Conservation (phyloP, 2,888 invertebrate species). For the Allophyes oxyacanthae region DNA sequence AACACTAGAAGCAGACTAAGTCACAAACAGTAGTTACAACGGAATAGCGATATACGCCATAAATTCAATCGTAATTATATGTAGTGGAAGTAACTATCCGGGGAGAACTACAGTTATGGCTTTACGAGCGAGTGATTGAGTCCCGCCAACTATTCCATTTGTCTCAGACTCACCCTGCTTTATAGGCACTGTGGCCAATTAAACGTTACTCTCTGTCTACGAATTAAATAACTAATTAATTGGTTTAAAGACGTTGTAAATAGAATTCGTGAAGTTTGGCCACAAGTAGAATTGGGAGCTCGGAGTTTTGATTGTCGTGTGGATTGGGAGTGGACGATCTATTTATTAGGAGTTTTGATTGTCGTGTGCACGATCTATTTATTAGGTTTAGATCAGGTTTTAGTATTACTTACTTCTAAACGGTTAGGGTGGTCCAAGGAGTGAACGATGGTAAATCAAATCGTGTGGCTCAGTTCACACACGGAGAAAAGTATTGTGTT, state of each 20-base stretch:
- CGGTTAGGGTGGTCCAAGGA: no score
- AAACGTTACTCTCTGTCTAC: constrained; percentile 44
- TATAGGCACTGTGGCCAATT: constrained; percentile 57
- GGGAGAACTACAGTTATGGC: constrained; percentile 67
- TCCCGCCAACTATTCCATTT: constrained; percentile 64
- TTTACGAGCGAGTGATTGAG: constrained; percentile 79
- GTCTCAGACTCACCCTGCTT: constrained; percentile 50
- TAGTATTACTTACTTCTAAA: no score
- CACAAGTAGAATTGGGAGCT: constrained; percentile 4
- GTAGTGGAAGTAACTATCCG: constrained; percentile 85
- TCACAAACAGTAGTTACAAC: constrained; percentile 25
- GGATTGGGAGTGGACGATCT: neutral
- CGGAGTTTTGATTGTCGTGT: constrained; percentile 18
- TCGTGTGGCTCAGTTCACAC: no score
- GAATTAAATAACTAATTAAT: constrained; percentile 56
- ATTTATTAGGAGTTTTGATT: constrained; percentile 21
- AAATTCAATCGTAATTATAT: constrained; percentile 87
- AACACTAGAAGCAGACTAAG: constrained; percentile 31
- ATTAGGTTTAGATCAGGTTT: no score
- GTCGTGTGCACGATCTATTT: neutral
- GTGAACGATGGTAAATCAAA: no score
- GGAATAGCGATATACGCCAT: constrained; percentile 63
- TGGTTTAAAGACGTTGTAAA: constrained; percentile 52
- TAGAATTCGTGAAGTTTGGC: constrained; percentile 38
- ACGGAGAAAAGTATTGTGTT: no score